Base-by-base conservation (phyloP, 1,140 invertebrate genomes). In the Drosophila orena region DNA sequence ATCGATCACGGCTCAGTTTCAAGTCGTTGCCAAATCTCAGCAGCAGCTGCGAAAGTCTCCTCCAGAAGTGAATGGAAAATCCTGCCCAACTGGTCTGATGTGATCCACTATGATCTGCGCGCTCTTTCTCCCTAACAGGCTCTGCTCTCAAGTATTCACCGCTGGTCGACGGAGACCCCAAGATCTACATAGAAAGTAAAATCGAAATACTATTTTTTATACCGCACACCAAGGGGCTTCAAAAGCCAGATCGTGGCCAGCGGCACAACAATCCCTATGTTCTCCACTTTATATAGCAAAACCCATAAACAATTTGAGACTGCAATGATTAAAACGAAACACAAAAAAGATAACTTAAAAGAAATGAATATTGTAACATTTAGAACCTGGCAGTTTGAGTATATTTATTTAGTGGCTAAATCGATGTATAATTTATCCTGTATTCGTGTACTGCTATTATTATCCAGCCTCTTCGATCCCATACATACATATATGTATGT, bases 21-120 rank as follows among this genome's bases (percentile, higher is more conserved):
- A 94, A 94, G 81, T 95, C 94, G 77, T 93, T 95, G 92, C 95
- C 94, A 92, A 95, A 95, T 93, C 93, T 95, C 90, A 94, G 94
- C 92, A 94, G 94, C 75, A 94, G 93, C 90, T 94, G 94, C 91
- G 94, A 95, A 91, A 94, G 93, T 79, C 93, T 95, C 70, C 94
- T 94, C 56, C 95, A 91, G 58, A 91, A 60, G 43, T 94, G 79
- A 50, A n/a, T 24, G n/a, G 15, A 4, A 1, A 10, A 15, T 15
- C n/a, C 24, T 22, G 43, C 11, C 11, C 20, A 14, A 69, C 92
- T 64, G 60, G 27, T 27, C 35, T 14, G 12, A 42, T 69, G 92
- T 54, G 61, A 40, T 30, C 35, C 43, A 38, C 50, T n/a, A 40
- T 38, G 24, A 20, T 20, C 43, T 40, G 34, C 64, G 30, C 47